Conservation (phyloP, 2,797 vertebrate genomes). For the Sebastes baramenuke region DNA sequence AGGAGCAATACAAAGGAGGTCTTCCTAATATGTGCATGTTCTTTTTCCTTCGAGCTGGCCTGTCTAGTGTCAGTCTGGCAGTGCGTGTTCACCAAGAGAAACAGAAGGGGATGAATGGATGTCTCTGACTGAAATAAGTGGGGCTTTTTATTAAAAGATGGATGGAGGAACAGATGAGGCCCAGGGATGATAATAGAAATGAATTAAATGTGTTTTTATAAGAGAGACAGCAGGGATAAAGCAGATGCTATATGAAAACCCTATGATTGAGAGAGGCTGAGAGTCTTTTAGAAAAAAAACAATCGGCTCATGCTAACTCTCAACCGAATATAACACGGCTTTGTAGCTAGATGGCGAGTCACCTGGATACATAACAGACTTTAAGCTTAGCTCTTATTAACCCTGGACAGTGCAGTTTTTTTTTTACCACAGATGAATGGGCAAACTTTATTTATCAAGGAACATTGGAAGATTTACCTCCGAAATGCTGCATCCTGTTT, state of each 20-base stretch:
- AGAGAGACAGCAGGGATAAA: constrained; percentile 28
- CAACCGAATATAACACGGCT: background rate
- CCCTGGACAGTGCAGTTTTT: background rate
- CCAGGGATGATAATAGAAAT: constrained; percentile 38
- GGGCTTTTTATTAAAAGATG: constrained; percentile 52
- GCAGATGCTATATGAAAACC: constrained; percentile 18
- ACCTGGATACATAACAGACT: constrained; percentile 9
- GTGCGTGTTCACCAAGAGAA: constrained; percentile 12
- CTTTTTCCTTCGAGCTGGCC: background rate
- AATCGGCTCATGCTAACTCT: background rate
- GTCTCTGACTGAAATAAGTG: constrained; percentile 29
- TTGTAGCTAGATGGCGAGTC: background rate
- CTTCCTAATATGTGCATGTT: constrained; percentile 7
- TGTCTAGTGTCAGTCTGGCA: constrained; percentile 29
- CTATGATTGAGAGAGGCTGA: background rate
- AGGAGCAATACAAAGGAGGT: background rate
- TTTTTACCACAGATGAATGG: background rate
- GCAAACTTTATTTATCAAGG: background rate
- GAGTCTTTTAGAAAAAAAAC: background rate
- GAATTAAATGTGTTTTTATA: constrained; percentile 42
- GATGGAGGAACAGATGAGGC: constrained; percentile 27
- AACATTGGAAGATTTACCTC: background rate
- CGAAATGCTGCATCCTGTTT: background rate
- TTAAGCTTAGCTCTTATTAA: background rate
- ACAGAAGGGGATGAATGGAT: constrained; percentile 30